These are phyloP conservation scores for Lytechinus variegatus DNA, from an alignment of 35 echinoderm and acorn worm genomes.

Conservation along the genomic window DNA sequence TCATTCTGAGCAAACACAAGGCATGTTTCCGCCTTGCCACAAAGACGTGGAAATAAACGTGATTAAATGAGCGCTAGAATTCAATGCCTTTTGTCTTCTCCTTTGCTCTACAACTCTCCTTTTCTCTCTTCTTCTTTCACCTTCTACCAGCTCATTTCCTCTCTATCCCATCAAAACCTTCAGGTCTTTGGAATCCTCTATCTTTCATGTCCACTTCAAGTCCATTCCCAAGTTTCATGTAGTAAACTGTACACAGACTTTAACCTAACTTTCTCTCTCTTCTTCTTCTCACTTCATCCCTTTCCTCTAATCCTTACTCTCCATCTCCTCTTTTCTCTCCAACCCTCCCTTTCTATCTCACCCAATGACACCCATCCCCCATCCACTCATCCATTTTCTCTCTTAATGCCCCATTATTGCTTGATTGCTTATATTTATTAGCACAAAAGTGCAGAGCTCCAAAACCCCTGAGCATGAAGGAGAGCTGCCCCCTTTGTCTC, in stretches of 20 bases:
- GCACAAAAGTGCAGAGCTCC: not conserved
- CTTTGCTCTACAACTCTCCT: not conserved
- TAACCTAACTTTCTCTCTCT: not conserved
- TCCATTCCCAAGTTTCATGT: too few relatives aligned
- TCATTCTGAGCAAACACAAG: not conserved
- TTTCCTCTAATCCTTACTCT: not conserved
- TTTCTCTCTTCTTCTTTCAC: not conserved
- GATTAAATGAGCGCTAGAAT: not conserved
- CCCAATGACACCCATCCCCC: not conserved
- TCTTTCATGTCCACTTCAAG: too few relatives aligned
- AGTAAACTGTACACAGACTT: too few relatives aligned
- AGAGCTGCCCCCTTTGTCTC: not conserved
- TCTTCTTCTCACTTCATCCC: not conserved
- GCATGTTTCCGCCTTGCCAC: constrained; percentile 7
- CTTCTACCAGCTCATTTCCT: not conserved
- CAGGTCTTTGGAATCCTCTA: too few relatives aligned
- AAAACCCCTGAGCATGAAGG: not conserved
- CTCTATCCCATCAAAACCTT: too few relatives aligned
- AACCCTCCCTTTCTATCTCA: not conserved
- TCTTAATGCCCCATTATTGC: not conserved
- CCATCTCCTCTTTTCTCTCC: not conserved
- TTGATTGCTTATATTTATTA: constrained; percentile 15
- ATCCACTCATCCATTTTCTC: not conserved
- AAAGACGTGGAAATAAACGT: not conserved
- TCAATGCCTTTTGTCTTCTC: not conserved